Evolutionary conservation across 2,797 vertebrate species (phyloP).

Genomic region (Saxicola maurus): DNA sequence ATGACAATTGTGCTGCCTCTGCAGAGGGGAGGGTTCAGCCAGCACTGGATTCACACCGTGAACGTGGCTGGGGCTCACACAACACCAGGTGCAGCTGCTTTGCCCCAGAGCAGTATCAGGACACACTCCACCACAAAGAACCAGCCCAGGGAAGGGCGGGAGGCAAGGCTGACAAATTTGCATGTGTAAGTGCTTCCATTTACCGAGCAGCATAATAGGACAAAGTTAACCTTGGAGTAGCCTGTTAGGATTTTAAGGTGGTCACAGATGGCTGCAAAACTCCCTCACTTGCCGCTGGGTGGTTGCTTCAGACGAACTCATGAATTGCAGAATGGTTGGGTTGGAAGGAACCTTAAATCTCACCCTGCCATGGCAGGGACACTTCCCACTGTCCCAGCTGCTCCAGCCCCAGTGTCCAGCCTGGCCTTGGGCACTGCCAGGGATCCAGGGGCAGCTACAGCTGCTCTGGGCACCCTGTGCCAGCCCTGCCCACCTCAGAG

Average conservation of each 20-base stretch:
- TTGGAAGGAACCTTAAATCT: accelerated
- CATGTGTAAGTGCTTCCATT: not conserved
- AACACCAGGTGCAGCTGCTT: not conserved
- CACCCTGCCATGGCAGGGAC: not conserved
- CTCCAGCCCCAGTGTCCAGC: accelerated
- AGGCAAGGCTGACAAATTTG: not conserved
- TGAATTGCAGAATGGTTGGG: accelerated
- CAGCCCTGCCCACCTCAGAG: accelerated
- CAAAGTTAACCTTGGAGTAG: not conserved
- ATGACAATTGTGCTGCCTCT: not conserved
- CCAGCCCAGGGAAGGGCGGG: not conserved
- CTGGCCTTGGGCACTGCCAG: not conserved
- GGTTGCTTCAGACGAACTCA: accelerated
- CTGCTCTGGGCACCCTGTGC: not conserved
- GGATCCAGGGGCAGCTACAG: not conserved
- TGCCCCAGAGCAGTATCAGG: not conserved
- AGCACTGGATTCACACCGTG: not conserved
- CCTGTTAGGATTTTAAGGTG: accelerated
- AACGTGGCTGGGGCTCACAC: not conserved
- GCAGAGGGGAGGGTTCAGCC: not conserved
- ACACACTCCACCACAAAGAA: not conserved
- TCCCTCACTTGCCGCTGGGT: not conserved
- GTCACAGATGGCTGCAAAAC: not conserved
- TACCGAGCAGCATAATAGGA: not conserved
- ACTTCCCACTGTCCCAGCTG: accelerated